phyloP scores from a whole-genome alignment of 1,140 invertebrate species.

The Tetranychus urticae region DNA sequence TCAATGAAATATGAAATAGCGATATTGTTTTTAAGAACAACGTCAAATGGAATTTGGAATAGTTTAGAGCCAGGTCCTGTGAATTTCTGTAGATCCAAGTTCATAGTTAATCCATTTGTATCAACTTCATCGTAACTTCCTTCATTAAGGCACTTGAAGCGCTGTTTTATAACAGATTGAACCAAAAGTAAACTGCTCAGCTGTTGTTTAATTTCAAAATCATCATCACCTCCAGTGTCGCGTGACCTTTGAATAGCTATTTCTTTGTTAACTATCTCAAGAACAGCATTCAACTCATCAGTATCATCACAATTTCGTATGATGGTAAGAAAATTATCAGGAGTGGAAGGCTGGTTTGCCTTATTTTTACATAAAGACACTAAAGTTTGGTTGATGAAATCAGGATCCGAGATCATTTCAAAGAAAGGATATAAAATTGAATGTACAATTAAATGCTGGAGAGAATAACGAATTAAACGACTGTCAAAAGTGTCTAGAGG shows the following conservation, averaged over 20 bases:
- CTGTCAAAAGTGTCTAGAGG: slow-evolving; percentile 65
- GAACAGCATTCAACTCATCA: slow-evolving; percentile 52
- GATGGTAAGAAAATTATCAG: slow-evolving; percentile 52
- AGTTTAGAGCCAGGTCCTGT: slow-evolving; percentile 27
- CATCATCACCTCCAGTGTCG: slow-evolving; percentile 49
- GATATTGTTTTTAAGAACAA: slow-evolving; percentile 52
- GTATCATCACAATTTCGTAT: slow-evolving; percentile 47
- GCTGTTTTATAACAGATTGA: slow-evolving; percentile 39
- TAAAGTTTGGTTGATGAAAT: slow-evolving; percentile 76
- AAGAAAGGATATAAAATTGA: slow-evolving; percentile 52
- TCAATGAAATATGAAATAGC: slow-evolving; percentile 53
- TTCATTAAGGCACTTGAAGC: slow-evolving; percentile 14
- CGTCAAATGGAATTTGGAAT: slow-evolving; percentile 42
- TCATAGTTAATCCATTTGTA: slow-evolving; percentile 19
- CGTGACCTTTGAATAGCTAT: slow-evolving; percentile 47
- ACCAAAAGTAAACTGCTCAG: slow-evolving; percentile 64
- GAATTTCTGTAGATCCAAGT: slow-evolving; percentile 1
- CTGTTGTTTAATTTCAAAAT: slow-evolving; percentile 58
- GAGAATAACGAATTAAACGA: slow-evolving; percentile 35
- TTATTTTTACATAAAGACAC: slow-evolving; percentile 36
- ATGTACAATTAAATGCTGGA: slow-evolving; percentile 56
- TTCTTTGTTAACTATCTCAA: slow-evolving; percentile 49
- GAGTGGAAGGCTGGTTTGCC: neutral
- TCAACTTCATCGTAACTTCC: slow-evolving; percentile 22
- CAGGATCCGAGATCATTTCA: slow-evolving; percentile 61